Conservation (phyloP, 2,888 invertebrate genomes). For the Drosophila rubida region DNA sequence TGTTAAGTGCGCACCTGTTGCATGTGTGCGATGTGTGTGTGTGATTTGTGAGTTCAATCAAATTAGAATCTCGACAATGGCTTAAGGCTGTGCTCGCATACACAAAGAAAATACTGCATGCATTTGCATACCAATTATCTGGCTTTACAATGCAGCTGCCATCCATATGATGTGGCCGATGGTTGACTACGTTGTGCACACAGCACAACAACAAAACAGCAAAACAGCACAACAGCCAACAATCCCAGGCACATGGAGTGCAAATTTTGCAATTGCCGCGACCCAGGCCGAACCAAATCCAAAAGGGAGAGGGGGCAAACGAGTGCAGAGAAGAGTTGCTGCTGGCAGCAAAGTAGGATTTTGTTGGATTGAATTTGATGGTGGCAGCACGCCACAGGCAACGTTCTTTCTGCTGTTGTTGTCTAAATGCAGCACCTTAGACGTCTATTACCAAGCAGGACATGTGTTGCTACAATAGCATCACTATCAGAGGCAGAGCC, state of each 20-base stretch:
- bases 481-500: background rate
- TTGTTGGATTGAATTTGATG: slow-evolving; percentile 11
- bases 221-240: too few species aligned
- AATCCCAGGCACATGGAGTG: background rate
- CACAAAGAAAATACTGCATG: slow-evolving; percentile 21
- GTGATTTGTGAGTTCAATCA: background rate
- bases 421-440: slow-evolving; percentile 30
- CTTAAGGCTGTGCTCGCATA: background rate
- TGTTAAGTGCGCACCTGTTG: background rate
- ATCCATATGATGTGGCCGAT: slow-evolving; percentile 4
- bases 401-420: slow-evolving; percentile 4
- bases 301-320: too few species aligned
- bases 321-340: background rate
- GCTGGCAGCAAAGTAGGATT: slow-evolving; percentile 1
- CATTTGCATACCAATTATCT: slow-evolving; percentile 38
- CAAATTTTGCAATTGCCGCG: slow-evolving; percentile 8
- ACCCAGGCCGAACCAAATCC: background rate
- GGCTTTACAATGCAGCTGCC: slow-evolving; percentile 1
- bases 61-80: background rate
- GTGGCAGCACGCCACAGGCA: background rate
- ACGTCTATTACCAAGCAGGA: slow-evolving; percentile 32
- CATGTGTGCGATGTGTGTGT: background rate
- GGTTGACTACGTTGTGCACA: background rate
- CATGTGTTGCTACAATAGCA: slow-evolving; percentile 35
- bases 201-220: too few species aligned